Base-by-base conservation (phyloP, 2,113 vertebrate genomes). In the Aix galericulata region DNA sequence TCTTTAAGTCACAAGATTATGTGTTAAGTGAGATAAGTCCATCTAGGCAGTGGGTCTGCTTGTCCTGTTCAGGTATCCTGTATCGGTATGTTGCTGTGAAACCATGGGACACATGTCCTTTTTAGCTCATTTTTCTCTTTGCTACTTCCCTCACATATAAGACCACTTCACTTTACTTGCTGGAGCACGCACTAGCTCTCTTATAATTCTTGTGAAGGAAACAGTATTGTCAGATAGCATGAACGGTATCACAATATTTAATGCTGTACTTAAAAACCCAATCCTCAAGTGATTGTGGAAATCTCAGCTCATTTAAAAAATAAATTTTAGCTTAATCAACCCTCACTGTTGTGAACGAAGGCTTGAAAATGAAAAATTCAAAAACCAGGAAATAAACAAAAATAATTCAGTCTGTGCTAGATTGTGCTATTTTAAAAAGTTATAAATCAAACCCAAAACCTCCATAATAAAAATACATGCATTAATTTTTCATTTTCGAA, bases 11-110 rank as follows among this genome's bases (percentile, higher is more conserved):
- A 55, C 62, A 52, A 78, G 72, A 48, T 71, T 85, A 46, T 64
- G 56, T 27, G 62, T n/a, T 58, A 77, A 94, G 86, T 26, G 44
- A 96, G 83, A 62, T 81, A 95, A 94, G 66, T 32, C 32, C 32
- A 55, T 53, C 53, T n/a, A 38, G 53, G 75, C 38, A 34, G 64
- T 79, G 58, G 40, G 11, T 12, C 90, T 92, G 50, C 75, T 64
- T 93, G 88, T 95, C 72, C 69, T 71, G 18, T 64, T 42, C 58
- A 56, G 87, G 40, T 59, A 36, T 40, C 40, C 13, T 40, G 40
- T 40, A 13, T 2, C 2, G 1, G 42, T 26, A 52, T 9, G 9
- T 8, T 42, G 56, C 67, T 75, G 27, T 44, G 40, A 88, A 55
- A 74, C 16, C 18, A 20, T 1, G 23, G 74, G 77, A 91, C 95